Base-by-base conservation (phyloP, 64 coral and sea anemone species). In the Montipora foliosa region DNA sequence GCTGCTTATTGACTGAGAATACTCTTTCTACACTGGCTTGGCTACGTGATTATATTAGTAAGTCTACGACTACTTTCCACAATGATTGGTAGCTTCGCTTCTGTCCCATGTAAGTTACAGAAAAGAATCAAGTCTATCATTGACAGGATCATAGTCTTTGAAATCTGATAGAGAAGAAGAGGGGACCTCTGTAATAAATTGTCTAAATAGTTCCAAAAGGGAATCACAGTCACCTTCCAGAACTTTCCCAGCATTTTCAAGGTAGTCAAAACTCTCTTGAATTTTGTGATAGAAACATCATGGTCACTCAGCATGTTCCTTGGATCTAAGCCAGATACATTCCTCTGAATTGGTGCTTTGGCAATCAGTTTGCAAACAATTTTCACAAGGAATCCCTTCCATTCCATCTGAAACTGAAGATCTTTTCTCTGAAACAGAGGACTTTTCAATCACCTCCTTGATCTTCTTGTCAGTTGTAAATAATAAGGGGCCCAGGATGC, bases 11-110 rank as follows among this genome's bases (percentile, higher is more conserved):
- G 48, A 92, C 82, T 67, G 91, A 93, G 44, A 93, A 93, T 51
- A 62, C 91, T 75, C 82, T 93, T 84, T 93, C 91, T 44, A 93
- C 82, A 93, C 90, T 91, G 37, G 79, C 90, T 50, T 82, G 89
- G 44, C 89, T 78, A 91, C 83, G 90, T 91, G 67, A 91, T 82
- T 82, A 81, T 76, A 52, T 67, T n/a, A 92, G 74, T 57, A 91
- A 79, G 60, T 71, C 47, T 64, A 74, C 47, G 80, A 84, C 68
- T 61, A 92, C 71, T 71, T 77, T 82, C 90, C 90, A 92, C 47
- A 84, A 75, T 92, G 16, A 77, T 74, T 80, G 82, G 53, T 82
- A 81, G 59, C 47, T 72, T 52, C 79, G 72, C 49, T 83, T 81
- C 64, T 77, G 69, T 76, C 90, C 80, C 73, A 92, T 76, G 80